A percentile compares a stretch with the other conserved stretches of the same genome.
Evolutionary conservation across 2,888 invertebrate genomes (phyloP).

Genomic region (Archaeoteleia sp.): DNA sequence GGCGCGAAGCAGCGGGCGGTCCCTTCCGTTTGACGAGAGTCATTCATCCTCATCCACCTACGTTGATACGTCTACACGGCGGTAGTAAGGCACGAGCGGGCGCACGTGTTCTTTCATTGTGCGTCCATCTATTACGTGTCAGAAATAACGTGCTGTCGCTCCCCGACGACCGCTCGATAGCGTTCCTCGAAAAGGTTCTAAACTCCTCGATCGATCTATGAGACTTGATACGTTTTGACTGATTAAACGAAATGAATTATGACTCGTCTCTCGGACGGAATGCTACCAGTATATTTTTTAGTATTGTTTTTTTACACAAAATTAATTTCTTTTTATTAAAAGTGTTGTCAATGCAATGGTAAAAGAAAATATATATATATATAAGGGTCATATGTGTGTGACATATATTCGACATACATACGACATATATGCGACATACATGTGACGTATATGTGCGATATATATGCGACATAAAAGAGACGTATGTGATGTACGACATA

Average conservation of each 20-base stretch:
- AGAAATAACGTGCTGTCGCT: slow-evolving; percentile 59
- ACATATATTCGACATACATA: no score
- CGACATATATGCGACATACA: no score
- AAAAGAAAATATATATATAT: no score
- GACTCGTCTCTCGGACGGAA: background rate
- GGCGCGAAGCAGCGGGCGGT: slow-evolving; percentile 73
- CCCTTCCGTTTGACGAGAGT: slow-evolving; percentile 75
- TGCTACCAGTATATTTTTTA: no score
- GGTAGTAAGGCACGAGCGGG: slow-evolving; percentile 55
- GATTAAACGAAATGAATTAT: slow-evolving; percentile 11
- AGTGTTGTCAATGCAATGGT: no score
- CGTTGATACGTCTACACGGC: slow-evolving; percentile 65
- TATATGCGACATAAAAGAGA: no score
- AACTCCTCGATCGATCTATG: slow-evolving; percentile 15
- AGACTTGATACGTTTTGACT: slow-evolving; percentile 14
- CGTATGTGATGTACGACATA: no score
- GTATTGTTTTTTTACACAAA: no score
- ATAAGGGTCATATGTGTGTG: no score
- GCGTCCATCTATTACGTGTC: slow-evolving; percentile 71
- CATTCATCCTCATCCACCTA: slow-evolving; percentile 75
- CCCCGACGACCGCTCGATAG: slow-evolving; percentile 17
- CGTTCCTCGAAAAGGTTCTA: slow-evolving; percentile 22
- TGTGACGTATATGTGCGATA: no score
- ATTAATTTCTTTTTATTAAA: no score
- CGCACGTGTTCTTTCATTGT: slow-evolving; percentile 65